phyloP scores from a whole-genome alignment of 2,888 invertebrate species.

The Scaptomyza cyrtandrae region DNA sequence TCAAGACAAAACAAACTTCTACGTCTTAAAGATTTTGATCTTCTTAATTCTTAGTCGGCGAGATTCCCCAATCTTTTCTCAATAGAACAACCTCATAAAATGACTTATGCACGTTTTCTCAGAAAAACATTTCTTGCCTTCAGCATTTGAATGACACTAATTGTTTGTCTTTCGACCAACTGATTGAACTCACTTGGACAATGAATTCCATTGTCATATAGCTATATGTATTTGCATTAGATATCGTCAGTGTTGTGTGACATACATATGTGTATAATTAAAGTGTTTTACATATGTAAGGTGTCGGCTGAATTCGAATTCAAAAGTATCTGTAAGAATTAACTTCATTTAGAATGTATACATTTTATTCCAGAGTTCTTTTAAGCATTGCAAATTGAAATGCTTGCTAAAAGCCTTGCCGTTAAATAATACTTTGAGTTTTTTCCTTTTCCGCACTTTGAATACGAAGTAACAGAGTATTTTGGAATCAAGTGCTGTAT shows the following conservation, averaged over 20 bases:
- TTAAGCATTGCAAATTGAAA: background rate
- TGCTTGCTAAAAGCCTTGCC: too few relatives aligned
- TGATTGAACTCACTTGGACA: conserved; percentile 50
- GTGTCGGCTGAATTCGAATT: background rate
- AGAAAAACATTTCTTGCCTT: conserved; percentile 24
- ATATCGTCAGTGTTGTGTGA: conserved; percentile 10
- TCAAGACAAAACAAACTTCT: too few relatives aligned
- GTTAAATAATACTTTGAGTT: background rate
- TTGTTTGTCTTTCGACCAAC: conserved; percentile 37
- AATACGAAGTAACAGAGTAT: background rate
- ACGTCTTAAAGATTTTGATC: too few relatives aligned
- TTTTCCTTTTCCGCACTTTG: background rate
- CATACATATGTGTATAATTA: background rate
- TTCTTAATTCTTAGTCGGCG: background rate
- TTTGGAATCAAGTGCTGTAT: background rate
- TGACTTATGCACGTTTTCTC: conserved; percentile 4
- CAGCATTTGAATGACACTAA: conserved; percentile 47
- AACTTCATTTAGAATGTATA: background rate
- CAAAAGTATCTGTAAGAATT: background rate
- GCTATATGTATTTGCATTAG: conserved; percentile 10
- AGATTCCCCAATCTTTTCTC: conserved; percentile 3
- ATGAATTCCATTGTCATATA: conserved; percentile 41
- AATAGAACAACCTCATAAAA: too few relatives aligned
- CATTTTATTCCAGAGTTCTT: background rate
- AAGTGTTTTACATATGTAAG: background rate